Base-by-base conservation (phyloP, 1,140 invertebrate species). In the Caenorhabditis latens region DNA sequence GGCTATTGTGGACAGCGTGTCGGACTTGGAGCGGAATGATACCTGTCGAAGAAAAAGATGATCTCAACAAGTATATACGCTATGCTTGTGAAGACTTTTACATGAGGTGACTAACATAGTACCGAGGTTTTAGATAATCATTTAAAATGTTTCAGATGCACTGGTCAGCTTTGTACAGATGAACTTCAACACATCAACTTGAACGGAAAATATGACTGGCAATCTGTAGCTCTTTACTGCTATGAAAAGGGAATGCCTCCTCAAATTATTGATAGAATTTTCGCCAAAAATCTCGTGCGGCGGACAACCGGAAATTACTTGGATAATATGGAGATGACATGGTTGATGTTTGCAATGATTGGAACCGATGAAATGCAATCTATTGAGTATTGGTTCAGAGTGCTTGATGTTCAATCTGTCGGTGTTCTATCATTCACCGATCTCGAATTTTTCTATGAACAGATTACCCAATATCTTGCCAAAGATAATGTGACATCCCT, bases 301-400 rank as follows among this genome's bases (percentile, higher is more conserved):
- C 71, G 71, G 6, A 21, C 71, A 50, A 79, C 71, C 9, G 71
- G 71, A 19, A n/a, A 79, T n/a, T 50, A 50, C 42, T 50, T 79
- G 21, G 46, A 53, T 24, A 8, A 8, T 13, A 79, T 32, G 8
- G 71, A 79, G 53, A 53, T 79, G 71, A 79, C 46, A 24, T 79
- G 71, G 71, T 40, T 79, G 21, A 11, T 79, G 24, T 79, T 79
- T n/a, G 71, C 71, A 9, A 79, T 79, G 71, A 53, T 79, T 79
- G 71, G 71, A 4, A 79, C 71, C 5, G 71, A 79, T n/a, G 71
- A 79, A n/a, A 53, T 50, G 43, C 71, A 79, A n/a, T 79, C 71
- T 11, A 53, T 79, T 4, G 71, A 79, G 21, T 79, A 79, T 50
- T 79, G 71, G 71, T 79, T 79, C 71, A 46, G 71, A 14, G 71